These are phyloP conservation scores for Oncorhynchus gorbuscha DNA, from an alignment of 2,113 vertebrate genomes.

Conservation along the genomic window DNA sequence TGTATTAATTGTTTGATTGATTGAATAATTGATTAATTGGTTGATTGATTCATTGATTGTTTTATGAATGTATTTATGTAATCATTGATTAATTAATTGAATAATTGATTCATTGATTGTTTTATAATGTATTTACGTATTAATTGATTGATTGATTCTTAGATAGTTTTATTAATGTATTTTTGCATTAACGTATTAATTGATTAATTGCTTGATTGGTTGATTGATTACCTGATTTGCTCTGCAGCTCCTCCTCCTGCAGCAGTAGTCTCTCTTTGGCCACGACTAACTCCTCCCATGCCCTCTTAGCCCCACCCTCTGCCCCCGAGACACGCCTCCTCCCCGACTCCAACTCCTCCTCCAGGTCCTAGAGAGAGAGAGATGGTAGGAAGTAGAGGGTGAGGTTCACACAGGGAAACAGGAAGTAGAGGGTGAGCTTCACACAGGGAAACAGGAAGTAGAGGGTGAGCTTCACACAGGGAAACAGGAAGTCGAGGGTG, in stretches of 20 bases:
- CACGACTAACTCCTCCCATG: slow-evolving; percentile 80
- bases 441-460: too few relatives aligned
- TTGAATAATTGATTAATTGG: background rate
- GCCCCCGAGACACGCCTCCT: slow-evolving; percentile 75
- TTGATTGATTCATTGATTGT: background rate
- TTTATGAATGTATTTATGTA: background rate
- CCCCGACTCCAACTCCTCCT: slow-evolving; percentile 80
- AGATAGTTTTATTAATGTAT: background rate
- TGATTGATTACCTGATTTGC: slow-evolving; percentile 75
- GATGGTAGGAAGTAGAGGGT: background rate
- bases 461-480: too few relatives aligned
- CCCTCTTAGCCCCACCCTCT: slow-evolving; percentile 74
- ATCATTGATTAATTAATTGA: too few relatives aligned
- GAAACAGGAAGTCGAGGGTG: too few relatives aligned
- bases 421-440: too few relatives aligned
- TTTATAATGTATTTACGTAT: too few relatives aligned
- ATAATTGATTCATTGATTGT: too few relatives aligned
- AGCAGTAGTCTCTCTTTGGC: slow-evolving; percentile 81
- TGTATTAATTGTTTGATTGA: too few relatives aligned
- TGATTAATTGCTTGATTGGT: too few relatives aligned
- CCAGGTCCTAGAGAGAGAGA: slow-evolving; percentile 74
- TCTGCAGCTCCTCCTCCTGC: slow-evolving; percentile 79
- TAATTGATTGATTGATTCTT: background rate
- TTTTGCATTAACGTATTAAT: background rate
- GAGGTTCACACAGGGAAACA: too few relatives aligned